Conservation (phyloP, 2,113 vertebrate genomes). For the crab-eating macaque (Macaca fascicularis) region T2T-MFA8v1.1 NC_088375.1:3031001-3031500, state of each 20-base stretch:
- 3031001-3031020: background rate
- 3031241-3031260: background rate
- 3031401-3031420: background rate
- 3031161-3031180: background rate
- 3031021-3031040: slow-evolving; percentile 18
- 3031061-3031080: background rate
- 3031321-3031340: background rate
- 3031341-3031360: background rate
- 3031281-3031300: background rate
- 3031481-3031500: too few species aligned
- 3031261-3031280: background rate
- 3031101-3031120: background rate
- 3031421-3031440: too few species aligned
- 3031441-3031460: too few species aligned
- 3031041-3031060: background rate
- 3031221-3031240: background rate
- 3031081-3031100: background rate
- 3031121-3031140: background rate
- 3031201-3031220: background rate
- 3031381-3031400: background rate
- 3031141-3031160: background rate
- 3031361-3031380: background rate
- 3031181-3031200: background rate
- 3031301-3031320: background rate
- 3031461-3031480: too few species aligned